These are phyloP conservation scores for Danaus melanippus DNA, from an alignment of 1,140 invertebrate genomes.

Conservation along the genomic window DNA sequence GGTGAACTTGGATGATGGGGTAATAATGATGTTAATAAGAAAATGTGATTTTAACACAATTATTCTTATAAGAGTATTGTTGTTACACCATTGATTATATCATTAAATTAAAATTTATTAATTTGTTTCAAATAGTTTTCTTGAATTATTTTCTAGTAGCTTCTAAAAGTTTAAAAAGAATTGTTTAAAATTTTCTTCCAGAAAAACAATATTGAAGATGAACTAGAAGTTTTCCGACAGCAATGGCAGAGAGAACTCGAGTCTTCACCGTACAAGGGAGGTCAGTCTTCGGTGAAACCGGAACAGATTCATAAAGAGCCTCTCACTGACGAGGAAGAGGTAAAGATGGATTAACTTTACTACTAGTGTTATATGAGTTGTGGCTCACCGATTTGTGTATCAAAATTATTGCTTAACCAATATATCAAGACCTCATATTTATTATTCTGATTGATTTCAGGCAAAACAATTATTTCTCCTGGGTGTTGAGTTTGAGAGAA, in stretches of 20 bases:
- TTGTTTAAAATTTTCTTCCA: constrained; percentile 16
- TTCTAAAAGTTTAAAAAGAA: neutral
- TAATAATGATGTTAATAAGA: constrained; percentile 3
- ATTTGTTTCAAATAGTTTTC: too few species aligned
- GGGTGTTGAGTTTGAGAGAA: constrained; percentile 73
- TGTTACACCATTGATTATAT: too few species aligned
- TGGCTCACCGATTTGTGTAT: too few species aligned
- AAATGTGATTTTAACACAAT: too few species aligned
- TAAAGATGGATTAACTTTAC: constrained; percentile 12
- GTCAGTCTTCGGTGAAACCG: constrained; percentile 10
- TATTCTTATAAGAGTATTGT: too few species aligned
- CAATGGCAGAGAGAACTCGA: constrained; percentile 65
- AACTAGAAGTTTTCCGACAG: constrained; percentile 55
- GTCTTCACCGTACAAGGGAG: constrained; percentile 34
- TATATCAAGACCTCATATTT: too few species aligned
- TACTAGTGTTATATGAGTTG: too few species aligned
- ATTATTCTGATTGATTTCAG: constrained; percentile 18
- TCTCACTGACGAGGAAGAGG: constrained; percentile 59
- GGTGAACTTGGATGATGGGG: constrained; percentile 25
- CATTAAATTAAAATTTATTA: too few species aligned
- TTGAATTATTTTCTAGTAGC: neutral
- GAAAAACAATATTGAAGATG: constrained; percentile 41
- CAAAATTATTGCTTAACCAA: too few species aligned
- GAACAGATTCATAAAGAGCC: constrained; percentile 19
- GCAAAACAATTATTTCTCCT: constrained; percentile 58